A percentile compares a stretch with the other conserved stretches of the same genome.
Conservation (phyloP, 1,140 invertebrate genomes). For the Chironomus tepperi region DNA sequence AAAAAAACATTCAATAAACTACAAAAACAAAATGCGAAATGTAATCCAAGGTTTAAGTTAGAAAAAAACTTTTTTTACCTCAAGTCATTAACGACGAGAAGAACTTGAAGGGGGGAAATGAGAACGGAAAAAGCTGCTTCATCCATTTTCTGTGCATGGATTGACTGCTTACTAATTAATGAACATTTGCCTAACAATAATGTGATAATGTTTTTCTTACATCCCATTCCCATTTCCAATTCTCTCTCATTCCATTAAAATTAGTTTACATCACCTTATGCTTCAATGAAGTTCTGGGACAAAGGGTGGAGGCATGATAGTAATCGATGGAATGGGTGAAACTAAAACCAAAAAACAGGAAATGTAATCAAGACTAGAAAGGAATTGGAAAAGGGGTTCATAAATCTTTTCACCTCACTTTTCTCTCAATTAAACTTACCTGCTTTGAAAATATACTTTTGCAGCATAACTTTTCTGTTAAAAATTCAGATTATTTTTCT, state of each 20-base stretch:
- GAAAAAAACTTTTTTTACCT: neutral
- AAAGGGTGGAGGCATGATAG: too few species aligned
- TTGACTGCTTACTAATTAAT: conserved; percentile 3
- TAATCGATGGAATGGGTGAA: too few species aligned
- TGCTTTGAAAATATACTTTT: neutral
- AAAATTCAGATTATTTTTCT: too few species aligned
- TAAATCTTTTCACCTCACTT: neutral
- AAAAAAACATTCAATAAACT: too few species aligned
- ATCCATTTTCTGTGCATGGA: neutral
- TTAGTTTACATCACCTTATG: too few species aligned
- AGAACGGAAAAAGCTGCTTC: neutral
- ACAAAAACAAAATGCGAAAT: neutral
- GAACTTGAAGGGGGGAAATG: neutral
- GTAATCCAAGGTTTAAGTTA: neutral
- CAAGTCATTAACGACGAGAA: neutral
- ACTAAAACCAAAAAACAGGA: neutral
- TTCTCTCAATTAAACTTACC: neutral
- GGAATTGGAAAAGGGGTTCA: neutral
- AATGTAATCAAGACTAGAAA: neutral
- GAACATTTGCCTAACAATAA: conserved; percentile 3
- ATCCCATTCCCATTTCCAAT: neutral
- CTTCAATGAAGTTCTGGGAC: too few species aligned
- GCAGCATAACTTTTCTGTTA: too few species aligned
- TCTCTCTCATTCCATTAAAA: too few species aligned
- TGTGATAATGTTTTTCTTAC: neutral